Percentiles rank a stretch among this genome's conserved stretches.
phyloP scores from a whole-genome alignment of 2,888 invertebrate genomes.

The Phlogophora meticulosa region DNA sequence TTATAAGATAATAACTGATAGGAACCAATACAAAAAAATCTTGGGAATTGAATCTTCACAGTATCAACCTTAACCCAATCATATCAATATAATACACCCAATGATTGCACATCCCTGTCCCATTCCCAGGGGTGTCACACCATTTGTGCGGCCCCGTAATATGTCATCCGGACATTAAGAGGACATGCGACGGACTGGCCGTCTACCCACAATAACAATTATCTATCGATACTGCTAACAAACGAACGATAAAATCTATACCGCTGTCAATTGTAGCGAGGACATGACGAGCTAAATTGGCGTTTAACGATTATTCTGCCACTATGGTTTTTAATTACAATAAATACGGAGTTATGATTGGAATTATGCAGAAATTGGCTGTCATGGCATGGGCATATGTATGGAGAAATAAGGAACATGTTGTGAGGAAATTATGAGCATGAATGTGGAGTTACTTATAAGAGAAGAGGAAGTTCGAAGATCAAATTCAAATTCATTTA shows the following conservation, averaged over 20 bases:
- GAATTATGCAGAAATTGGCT: too few species aligned
- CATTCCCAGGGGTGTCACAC: constrained; percentile 48
- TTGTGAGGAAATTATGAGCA: too few species aligned
- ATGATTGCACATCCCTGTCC: constrained; percentile 44
- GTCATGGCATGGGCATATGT: too few species aligned
- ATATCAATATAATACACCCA: constrained; percentile 37
- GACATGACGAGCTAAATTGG: constrained; percentile 26
- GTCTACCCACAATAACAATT: constrained; percentile 46
- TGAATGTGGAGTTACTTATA: too few species aligned
- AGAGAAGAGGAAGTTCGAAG: too few species aligned
- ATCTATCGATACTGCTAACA: constrained; percentile 44
- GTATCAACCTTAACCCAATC: constrained; percentile 30
- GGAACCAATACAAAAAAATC: neutral
- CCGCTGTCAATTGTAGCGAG: constrained; percentile 29
- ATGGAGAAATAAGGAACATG: too few species aligned
- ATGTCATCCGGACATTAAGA: constrained; percentile 62
- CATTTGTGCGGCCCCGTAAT: constrained; percentile 45
- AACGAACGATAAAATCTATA: constrained; percentile 47
- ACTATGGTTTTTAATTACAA: neutral
- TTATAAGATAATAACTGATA: too few species aligned
- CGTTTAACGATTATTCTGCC: constrained; percentile 16
- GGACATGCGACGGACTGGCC: constrained; percentile 61
- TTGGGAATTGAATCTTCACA: neutral
- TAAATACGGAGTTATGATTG: too few species aligned
- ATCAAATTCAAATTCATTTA: too few species aligned